These are phyloP conservation scores for Pomacea canaliculata DNA, from an alignment of 2,888 invertebrate species.

Conservation along the genomic window DNA sequence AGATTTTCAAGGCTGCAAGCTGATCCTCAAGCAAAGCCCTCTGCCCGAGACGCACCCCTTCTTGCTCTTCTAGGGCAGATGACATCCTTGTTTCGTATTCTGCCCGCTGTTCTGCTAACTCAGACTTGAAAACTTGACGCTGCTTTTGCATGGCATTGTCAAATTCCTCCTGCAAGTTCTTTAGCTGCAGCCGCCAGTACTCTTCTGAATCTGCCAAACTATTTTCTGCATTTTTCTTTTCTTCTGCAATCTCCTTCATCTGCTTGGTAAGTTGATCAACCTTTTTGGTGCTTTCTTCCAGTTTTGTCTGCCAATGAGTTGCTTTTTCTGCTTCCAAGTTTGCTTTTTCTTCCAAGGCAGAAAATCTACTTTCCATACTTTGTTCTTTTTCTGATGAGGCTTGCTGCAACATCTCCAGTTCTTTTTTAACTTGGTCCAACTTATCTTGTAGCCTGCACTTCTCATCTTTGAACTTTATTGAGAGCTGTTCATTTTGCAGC, in stretches of 20 bases:
- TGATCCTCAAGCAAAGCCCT: constrained; percentile 38
- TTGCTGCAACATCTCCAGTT: neutral
- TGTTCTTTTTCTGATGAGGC: constrained; percentile 2
- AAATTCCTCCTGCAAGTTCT: constrained; percentile 46
- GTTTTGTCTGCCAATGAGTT: neutral
- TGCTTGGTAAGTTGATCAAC: constrained; percentile 16
- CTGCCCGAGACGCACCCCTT: constrained; percentile 38
- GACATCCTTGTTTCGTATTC: constrained; percentile 28
- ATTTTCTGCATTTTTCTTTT: constrained; percentile 8
- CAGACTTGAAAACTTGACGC: neutral
- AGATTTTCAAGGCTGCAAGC: constrained; percentile 36
- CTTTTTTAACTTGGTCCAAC: neutral
- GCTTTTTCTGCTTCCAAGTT: constrained; percentile 5
- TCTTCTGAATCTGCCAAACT: constrained; percentile 37
- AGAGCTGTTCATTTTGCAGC: no score
- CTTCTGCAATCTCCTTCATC: constrained; percentile 23
- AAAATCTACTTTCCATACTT: neutral
- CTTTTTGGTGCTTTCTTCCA: constrained; percentile 22
- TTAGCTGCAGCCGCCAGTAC: constrained; percentile 49
- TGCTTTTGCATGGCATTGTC: constrained; percentile 34
- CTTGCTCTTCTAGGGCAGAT: constrained; percentile 31
- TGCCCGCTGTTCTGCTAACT: constrained; percentile 31
- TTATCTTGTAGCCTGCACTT: neutral
- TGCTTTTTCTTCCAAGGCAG: neutral
- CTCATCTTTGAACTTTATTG: neutral